Base-by-base conservation (phyloP, 37 sponge, comb jelly and placozoan genomes). In the Diacarnus erythraeanus region DNA sequence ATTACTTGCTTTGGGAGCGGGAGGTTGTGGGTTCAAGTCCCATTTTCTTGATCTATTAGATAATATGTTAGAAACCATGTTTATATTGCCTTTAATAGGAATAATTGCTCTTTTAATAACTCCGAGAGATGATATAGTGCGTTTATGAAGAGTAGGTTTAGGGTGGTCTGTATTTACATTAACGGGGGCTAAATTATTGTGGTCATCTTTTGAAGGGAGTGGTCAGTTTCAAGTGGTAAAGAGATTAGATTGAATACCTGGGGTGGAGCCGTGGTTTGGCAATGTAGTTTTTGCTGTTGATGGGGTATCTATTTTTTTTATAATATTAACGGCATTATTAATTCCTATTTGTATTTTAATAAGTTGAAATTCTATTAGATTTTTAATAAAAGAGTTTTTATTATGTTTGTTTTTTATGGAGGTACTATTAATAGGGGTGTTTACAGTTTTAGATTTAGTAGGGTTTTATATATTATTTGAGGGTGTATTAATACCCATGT, bases 391-490 rank as follows among this genome's bases (percentile, higher is more conserved):
- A 38, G 86, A 86, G 70, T 86, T 86, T 86, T 74, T 91, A 68
- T 79, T 86, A n/a, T 91, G 87, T 83, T 79, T 91, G 47, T 86
- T 91, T 23, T 57, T 79, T 10, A 79, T 91, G 30, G 80, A 83
- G 37, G 37, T 74, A 23, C 86, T 91, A 83, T 83, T 91, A 64
- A 82, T 86, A 40, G 87, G 87, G 61, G 87, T 86, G 6, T 91
- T 91, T 83, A 83, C 87, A 51, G 67, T 78, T 27, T 75, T 83
- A 69, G 87, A 91, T 80, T 79, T 86, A 39, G 69, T 91, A 26
- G 82, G 78, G 76, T 91, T 91, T 79, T 91, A 86, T 91, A 68
- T 91, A 58, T 86, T 91, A 42, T 93, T 88, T 85, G 94, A 93
- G 74, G 90, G 76, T 20, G 71, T 89, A 68, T 79, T 92, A 41